A percentile compares a stretch with the other conserved stretches of the same genome.
These are phyloP conservation scores for Amblyopsis hoosieri DNA, from an alignment of 2,797 vertebrate genomes.

Conservation along the genomic window DNA sequence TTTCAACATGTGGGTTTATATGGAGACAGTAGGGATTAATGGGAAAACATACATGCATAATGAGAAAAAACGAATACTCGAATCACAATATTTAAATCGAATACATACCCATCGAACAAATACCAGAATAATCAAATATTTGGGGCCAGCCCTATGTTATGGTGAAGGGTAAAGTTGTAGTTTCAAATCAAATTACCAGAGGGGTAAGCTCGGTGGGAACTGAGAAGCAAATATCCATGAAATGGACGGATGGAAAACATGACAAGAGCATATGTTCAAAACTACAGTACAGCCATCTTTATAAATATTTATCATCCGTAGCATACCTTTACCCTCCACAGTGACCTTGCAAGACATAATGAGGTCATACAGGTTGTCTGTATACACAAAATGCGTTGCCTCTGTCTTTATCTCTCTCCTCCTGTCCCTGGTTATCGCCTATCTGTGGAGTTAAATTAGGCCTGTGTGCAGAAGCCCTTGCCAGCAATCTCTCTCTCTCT, in stretches of 20 bases:
- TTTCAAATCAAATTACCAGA: neutral
- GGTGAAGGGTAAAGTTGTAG: neutral
- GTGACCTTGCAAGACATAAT: slow-evolving; percentile 18
- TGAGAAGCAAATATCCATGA: neutral
- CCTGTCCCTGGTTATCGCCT: slow-evolving; percentile 33
- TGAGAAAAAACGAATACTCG: neutral
- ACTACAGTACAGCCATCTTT: neutral
- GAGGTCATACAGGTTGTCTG: slow-evolving; percentile 19
- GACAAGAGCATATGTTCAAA: neutral
- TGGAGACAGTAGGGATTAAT: no score
- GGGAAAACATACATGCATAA: no score
- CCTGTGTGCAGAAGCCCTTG: slow-evolving; percentile 39
- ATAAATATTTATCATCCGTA: no score
- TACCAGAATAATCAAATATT: no score
- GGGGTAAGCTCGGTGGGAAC: neutral
- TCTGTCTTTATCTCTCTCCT: slow-evolving; percentile 26
- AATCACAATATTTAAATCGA: no score
- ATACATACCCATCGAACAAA: no score
- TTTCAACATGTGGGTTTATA: no score
- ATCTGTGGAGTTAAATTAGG: slow-evolving; percentile 43
- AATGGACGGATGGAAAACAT: no score
- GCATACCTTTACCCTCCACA: neutral
- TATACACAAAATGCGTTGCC: slow-evolving; percentile 7
- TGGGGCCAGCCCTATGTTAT: neutral
- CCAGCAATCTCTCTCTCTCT: slow-evolving; percentile 10